Conservation (phyloP, 2,797 vertebrate genomes). For the Aulostomus chinensis region DNA sequence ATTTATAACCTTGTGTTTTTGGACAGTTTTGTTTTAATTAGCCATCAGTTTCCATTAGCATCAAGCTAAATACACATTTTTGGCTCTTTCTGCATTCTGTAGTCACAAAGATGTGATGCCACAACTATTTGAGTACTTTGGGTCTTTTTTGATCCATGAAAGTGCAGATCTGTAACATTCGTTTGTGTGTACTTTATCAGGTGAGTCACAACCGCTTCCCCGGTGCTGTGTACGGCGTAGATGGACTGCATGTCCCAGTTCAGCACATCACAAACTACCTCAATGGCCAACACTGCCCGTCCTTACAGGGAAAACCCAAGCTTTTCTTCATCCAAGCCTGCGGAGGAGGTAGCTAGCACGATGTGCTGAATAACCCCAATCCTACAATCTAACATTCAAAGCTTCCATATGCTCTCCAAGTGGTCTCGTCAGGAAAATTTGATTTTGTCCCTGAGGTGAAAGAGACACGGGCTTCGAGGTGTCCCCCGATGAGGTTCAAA, state of each 20-base stretch:
- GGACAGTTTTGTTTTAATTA: no score
- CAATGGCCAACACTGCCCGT: constrained; percentile 85
- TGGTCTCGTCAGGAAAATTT: neutral
- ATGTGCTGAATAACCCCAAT: no score
- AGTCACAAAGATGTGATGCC: no score
- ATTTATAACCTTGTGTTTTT: no score
- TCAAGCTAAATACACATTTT: no score
- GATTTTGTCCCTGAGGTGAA: constrained; percentile 70
- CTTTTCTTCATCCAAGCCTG: constrained; percentile 98
- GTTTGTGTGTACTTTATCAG: no score
- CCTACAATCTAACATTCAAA: neutral
- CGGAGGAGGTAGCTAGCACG: constrained; percentile 85
- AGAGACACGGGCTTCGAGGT: constrained; percentile 87
- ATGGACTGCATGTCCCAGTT: constrained; percentile 82
- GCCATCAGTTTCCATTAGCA: no score
- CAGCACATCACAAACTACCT: constrained; percentile 90
- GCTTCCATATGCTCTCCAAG: neutral
- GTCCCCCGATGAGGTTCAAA: constrained; percentile 60
- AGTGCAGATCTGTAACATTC: no score
- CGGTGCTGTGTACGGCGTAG: constrained; percentile 88
- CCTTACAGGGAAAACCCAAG: constrained; percentile 93
- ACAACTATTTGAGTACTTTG: no score
- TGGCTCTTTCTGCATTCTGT: no score
- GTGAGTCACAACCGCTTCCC: constrained; percentile 90
- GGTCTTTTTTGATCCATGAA: no score